phyloP scores from a whole-genome alignment of 2,113 vertebrate genomes.

The Anguilla rostrata region DNA sequence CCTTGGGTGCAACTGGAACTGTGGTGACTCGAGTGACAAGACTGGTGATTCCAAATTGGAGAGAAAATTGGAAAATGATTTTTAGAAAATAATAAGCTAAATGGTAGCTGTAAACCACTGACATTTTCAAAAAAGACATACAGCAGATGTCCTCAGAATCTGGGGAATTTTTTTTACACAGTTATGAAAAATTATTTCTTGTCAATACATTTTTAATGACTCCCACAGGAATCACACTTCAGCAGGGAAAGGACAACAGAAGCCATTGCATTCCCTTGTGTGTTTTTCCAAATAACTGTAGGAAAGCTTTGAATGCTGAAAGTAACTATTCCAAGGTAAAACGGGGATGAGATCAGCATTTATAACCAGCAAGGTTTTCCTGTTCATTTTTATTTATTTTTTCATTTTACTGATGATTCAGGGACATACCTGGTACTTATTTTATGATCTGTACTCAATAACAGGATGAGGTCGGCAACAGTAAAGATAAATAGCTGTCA shows the following conservation, averaged over 20 bases:
- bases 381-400: neutral
- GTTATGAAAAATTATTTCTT: neutral
- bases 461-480: neutral
- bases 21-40: no score
- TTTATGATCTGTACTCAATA: conserved; percentile 15
- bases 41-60: no score
- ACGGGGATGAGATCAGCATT: neutral
- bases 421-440: neutral
- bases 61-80: no score
- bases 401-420: conserved; percentile 16
- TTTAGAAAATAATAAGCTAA: no score
- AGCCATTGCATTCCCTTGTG: neutral
- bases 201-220: no score
- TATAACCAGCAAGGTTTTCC: neutral
- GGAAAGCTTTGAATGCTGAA: neutral
- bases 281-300: neutral
- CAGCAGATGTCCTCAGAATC: no score
- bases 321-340: neutral
- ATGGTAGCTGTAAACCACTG: no score
- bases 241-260: neutral
- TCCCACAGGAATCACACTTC: neutral
- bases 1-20: no score
- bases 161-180: no score
- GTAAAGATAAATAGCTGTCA: neutral
- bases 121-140: no score